Percentiles rank a stretch among this genome's conserved stretches.
These are phyloP conservation scores for Oxyteleia sp. DNA, from an alignment of 2,888 invertebrate genomes.

Conservation along the genomic window DNA sequence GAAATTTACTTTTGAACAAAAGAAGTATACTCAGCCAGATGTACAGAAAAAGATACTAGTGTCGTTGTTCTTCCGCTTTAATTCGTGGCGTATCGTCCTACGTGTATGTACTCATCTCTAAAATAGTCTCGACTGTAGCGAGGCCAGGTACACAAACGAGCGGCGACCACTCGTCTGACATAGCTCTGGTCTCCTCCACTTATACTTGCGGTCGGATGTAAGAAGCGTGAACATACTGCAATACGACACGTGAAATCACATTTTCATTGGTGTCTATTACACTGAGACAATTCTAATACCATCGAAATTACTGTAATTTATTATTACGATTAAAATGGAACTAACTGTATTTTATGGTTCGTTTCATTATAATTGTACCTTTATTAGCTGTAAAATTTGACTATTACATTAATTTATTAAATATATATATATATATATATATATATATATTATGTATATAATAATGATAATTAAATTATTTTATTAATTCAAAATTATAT, in stretches of 20 bases:
- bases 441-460: too few species aligned
- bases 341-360: too few species aligned
- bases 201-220: constrained; percentile 54
- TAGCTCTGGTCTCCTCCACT: constrained; percentile 76
- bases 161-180: constrained; percentile 75
- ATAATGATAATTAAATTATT: too few species aligned
- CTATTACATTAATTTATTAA: constrained; percentile 1
- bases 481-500: too few species aligned
- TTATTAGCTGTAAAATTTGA: not conserved
- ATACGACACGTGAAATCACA: constrained; percentile 10
- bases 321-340: too few species aligned
- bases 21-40: constrained; percentile 31
- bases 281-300: not conserved
- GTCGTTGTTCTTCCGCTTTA: constrained; percentile 80
- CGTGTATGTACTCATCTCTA: constrained; percentile 73
- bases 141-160: constrained; percentile 60
- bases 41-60: constrained; percentile 35
- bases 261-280: constrained; percentile 12
- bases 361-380: not conserved
- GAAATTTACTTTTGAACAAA: constrained; percentile 45
- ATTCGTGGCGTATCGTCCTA: constrained; percentile 81
- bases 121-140: constrained; percentile 76
- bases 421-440: too few species aligned
- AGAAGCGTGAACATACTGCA: constrained; percentile 42
- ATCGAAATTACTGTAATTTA: not conserved